These are phyloP conservation scores for Drosophila yakuba DNA, from an alignment of 1,140 invertebrate genomes.

Conservation along the genomic window DNA sequence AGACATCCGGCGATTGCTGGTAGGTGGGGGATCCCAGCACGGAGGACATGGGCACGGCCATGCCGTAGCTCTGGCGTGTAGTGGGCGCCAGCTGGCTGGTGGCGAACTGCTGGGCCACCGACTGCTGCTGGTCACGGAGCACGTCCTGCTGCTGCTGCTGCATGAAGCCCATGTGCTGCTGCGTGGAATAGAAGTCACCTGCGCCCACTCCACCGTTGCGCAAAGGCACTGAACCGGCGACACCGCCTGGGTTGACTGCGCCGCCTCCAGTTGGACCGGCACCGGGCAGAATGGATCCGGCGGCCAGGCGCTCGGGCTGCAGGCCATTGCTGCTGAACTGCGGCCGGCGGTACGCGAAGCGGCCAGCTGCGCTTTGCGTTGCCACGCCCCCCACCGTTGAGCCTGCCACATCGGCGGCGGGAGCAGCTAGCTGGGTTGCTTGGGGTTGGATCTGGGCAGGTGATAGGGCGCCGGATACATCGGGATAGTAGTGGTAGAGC, in stretches of 20 bases:
- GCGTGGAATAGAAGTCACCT: constrained; percentile 55
- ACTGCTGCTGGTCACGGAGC: constrained; percentile 67
- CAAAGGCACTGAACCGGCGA: constrained; percentile 1
- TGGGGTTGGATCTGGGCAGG: constrained; percentile 7
- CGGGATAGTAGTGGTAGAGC: constrained; percentile 59
- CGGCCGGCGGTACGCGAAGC: constrained; percentile 19
- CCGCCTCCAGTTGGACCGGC: constrained; percentile 3
- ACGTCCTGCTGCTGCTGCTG: constrained; percentile 69
- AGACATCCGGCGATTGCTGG: constrained; percentile 65
- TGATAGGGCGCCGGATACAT: constrained; percentile 36
- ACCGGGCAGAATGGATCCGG: not conserved
- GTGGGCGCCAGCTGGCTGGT: constrained; percentile 51
- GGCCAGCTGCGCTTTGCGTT: constrained; percentile 8
- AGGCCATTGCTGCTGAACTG: constrained; percentile 54
- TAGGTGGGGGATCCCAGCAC: constrained; percentile 43
- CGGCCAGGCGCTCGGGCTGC: constrained; percentile 16
- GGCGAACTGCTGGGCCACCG: constrained; percentile 62
- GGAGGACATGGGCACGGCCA: constrained; percentile 51
- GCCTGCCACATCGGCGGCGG: not conserved
- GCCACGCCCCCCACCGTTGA: not conserved
- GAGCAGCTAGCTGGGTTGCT: not conserved
- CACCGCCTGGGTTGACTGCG: not conserved
- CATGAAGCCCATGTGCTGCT: constrained; percentile 67
- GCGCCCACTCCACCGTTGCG: not conserved
- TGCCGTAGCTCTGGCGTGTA: constrained; percentile 55